Evolutionary conservation across 2,113 vertebrate species (phyloP), one percentile per base, ranked within the genome.

Genomic region (Coptodon rendalli): DNA sequence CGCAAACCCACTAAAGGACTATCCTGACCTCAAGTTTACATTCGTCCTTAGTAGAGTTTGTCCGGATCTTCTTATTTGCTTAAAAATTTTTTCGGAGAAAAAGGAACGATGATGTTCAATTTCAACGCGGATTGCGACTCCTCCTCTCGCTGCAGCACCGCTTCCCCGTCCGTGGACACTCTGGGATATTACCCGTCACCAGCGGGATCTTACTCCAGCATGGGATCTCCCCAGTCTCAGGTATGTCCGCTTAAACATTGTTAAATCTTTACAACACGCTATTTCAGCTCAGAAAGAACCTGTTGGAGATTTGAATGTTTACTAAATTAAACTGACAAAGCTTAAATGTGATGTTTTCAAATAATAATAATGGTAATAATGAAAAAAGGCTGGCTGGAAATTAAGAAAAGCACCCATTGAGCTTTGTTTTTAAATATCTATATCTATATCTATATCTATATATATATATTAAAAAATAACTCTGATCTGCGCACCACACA

Each of bases 131-230:
- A 99, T 52, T 97, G 98, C 92, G 98, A 99, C 89, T 92, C 97
- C 2, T 98, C 98, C 80, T 99, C 98, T 34, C 98, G 98, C 92
- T 99, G 98, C 96, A 99, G 98, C 95, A 98, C 97, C 86, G 98
- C 98, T 81, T 99, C 98, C 29, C 98, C 97, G 13, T 97, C 97
- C 13, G 97, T 95, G 61, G 98, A 99, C 90, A 98, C 94, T 24
- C 91, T 97, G 52, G 96, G 96, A 59, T 98, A 98, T 82, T 98
- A 97, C 73, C 96, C 96, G 1, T 98, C 98, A 2, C 95, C 96
- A 7, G 97, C 97, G 1, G 97, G 97, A 73, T 98, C 98, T 10
- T 98, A 98, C 86, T 98, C 97, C 81, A 98, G 97, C 93, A 95
- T 98, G 94, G 97, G 97, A 14, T 98, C 98, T 6, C 97, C 98